Evolutionary conservation across 2,797 vertebrate species (phyloP).

Genomic region (Danionella dracula): DNA sequence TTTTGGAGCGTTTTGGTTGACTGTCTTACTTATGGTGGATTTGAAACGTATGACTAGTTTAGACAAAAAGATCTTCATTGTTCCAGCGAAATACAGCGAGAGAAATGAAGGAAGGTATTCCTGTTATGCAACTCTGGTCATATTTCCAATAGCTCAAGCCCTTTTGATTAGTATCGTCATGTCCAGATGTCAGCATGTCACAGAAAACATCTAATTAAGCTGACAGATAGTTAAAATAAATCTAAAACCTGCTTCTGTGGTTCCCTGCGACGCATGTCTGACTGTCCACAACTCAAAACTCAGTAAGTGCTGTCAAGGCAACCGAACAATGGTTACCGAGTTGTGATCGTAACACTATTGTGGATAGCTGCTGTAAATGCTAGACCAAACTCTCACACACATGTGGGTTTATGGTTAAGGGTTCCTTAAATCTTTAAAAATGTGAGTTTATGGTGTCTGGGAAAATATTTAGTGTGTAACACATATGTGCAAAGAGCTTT

Average conservation of each 20-base stretch:
- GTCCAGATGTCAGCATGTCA: neutral
- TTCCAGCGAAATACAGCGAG: neutral
- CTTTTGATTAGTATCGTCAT: neutral
- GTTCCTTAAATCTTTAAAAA: neutral
- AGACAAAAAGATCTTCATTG: no score
- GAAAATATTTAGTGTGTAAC: slow-evolving; percentile 5
- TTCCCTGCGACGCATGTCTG: neutral
- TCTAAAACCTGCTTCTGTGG: neutral
- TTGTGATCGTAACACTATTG: neutral
- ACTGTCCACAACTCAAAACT: neutral
- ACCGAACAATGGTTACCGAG: slow-evolving; percentile 6
- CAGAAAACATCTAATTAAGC: slow-evolving; percentile 5
- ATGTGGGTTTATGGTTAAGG: neutral
- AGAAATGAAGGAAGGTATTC: neutral
- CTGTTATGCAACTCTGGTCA: neutral
- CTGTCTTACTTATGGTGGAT: no score
- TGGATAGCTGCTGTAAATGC: neutral
- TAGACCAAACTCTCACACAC: neutral
- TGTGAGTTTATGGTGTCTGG: neutral
- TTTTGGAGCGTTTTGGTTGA: no score
- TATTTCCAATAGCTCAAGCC: neutral
- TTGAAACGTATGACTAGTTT: no score
- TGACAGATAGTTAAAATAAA: slow-evolving; percentile 16
- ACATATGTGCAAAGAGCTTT: neutral
- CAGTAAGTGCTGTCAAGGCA: slow-evolving; percentile 4